Evolutionary conservation across 2,113 vertebrate species (phyloP).

Genomic region (Haemorhous mexicanus): DNA sequence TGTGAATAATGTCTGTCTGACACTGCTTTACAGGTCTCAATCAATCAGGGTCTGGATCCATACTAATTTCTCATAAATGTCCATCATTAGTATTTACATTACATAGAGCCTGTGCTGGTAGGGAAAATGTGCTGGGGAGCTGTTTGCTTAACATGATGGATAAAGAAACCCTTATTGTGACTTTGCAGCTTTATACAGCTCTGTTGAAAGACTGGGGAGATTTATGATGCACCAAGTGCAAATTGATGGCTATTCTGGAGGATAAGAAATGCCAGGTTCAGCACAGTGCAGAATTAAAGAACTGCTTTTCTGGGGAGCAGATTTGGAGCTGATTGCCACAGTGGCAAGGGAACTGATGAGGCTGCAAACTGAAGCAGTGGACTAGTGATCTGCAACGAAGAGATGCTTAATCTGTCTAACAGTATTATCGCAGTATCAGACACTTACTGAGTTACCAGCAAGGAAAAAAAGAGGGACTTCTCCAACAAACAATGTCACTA

Average conservation of each 20-base stretch:
- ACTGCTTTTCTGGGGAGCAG: neutral
- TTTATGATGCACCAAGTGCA: neutral
- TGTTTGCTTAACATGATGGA: neutral
- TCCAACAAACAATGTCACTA: neutral
- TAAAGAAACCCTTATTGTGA: neutral
- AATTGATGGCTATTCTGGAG: neutral
- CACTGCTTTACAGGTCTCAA: neutral
- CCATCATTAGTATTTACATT: neutral
- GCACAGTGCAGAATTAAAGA: neutral
- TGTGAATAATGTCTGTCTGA: neutral
- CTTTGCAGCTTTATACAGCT: neutral
- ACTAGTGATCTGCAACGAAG: neutral
- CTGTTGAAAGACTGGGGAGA: neutral
- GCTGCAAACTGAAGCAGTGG: neutral
- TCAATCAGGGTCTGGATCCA: neutral
- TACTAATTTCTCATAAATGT: neutral
- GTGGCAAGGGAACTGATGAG: neutral
- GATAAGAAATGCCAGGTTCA: neutral
- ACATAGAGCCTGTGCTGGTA: neutral
- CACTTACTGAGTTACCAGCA: neutral
- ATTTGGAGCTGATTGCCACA: neutral
- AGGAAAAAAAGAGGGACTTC: neutral
- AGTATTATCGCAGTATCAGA: neutral
- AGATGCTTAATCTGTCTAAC: neutral
- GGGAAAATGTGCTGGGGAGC: neutral